phyloP scores from a whole-genome alignment of 2,888 invertebrate genomes.

The Torymus tubicola region DNA sequence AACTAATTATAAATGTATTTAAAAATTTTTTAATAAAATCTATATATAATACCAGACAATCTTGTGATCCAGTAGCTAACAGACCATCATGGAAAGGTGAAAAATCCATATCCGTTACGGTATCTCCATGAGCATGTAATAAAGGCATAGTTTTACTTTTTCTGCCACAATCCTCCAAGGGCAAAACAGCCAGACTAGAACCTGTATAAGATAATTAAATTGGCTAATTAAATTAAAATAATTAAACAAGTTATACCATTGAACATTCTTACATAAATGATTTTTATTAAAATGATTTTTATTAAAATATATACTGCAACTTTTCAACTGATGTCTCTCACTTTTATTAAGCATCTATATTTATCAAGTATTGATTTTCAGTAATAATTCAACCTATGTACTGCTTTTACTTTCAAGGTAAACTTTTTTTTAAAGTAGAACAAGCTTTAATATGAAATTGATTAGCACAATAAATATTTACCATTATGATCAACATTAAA shows the following conservation, averaged over 20 bases:
- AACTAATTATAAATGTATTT: conserved; percentile 5
- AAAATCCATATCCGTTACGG: conserved; percentile 96
- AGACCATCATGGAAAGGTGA: conserved; percentile 97
- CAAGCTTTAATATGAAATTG: neutral
- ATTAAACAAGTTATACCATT: neutral
- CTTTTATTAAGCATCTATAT: conserved; percentile 5
- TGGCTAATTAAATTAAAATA: conserved; percentile 2
- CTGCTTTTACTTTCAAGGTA: conserved; percentile 12
- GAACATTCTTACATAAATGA: conserved; percentile 4
- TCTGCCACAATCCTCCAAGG: conserved; percentile 91
- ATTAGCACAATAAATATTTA: conserved; percentile 65
- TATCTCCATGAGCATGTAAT: conserved; percentile 91
- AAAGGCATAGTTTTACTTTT: conserved; percentile 93
- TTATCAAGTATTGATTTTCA: conserved; percentile 46
- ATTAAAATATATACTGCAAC: neutral
- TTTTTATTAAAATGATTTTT: neutral
- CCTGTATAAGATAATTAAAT: conserved; percentile 76
- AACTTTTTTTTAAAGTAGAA: conserved; percentile 18
- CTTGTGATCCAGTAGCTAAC: conserved; percentile 92
- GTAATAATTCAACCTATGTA: neutral
- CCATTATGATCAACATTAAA: conserved; percentile 96
- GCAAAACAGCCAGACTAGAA: conserved; percentile 92
- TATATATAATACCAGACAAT: conserved; percentile 82
- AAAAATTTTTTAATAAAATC: neutral
- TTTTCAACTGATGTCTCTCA: conserved; percentile 3